Percentiles rank a stretch among this genome's conserved stretches.
These are phyloP conservation scores for Notechis scutatus DNA, from an alignment of 2,113 vertebrate genomes.

Conservation along the genomic window DNA sequence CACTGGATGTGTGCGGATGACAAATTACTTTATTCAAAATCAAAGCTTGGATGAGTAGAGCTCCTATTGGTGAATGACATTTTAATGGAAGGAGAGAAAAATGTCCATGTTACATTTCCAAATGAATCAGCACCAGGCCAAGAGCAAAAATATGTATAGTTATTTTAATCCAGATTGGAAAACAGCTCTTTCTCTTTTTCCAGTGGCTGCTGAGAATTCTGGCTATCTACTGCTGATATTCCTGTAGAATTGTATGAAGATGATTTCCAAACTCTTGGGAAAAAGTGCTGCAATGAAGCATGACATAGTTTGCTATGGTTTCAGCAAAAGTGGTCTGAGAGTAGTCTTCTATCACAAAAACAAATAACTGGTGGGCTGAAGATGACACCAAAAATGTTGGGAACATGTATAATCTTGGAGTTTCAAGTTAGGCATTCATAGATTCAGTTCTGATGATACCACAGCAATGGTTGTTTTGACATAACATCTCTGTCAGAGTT, in stretches of 20 bases:
- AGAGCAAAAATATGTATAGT: not conserved
- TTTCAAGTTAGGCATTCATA: not conserved
- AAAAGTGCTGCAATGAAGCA: not conserved
- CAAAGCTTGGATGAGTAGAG: not conserved
- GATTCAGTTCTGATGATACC: not conserved
- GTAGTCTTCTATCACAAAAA: not conserved
- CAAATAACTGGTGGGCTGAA: not conserved
- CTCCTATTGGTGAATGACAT: not conserved
- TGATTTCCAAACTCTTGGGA: not conserved
- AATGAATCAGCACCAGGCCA: not conserved
- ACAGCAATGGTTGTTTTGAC: not conserved
- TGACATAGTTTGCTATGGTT: not conserved
- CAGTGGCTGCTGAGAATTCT: not conserved
- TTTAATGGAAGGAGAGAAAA: not conserved
- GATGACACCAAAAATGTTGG: not conserved
- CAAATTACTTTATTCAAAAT: not conserved
- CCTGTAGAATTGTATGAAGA: not conserved
- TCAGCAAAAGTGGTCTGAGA: not conserved
- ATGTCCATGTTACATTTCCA: not conserved
- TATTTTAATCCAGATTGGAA: not conserved
- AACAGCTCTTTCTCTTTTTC: not conserved
- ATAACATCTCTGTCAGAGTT: not conserved
- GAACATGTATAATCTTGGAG: not conserved
- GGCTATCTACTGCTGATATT: not conserved
- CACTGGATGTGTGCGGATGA: not conserved